Percentiles rank a stretch among this genome's conserved stretches.
These are phyloP conservation scores for Salarias fasciatus DNA, from an alignment of 2,797 vertebrate species.

Conservation along the genomic window DNA sequence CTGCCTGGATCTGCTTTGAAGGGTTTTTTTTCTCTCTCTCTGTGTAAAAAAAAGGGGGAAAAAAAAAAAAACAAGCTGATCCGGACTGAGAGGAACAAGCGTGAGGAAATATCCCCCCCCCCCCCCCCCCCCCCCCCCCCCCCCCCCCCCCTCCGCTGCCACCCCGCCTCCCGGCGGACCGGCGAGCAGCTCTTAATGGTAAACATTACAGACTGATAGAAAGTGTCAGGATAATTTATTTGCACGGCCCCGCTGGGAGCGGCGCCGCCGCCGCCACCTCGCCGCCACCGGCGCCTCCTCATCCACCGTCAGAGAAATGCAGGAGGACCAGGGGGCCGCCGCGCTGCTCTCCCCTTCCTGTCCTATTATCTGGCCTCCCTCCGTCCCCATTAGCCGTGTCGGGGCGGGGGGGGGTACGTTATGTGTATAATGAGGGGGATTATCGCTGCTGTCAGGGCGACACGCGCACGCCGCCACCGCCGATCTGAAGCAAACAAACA, in stretches of 20 bases:
- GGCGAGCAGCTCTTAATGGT: constrained; percentile 88
- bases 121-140: no score
- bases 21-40: constrained; percentile 64
- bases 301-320: constrained; percentile 64
- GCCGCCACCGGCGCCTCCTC: constrained; percentile 17
- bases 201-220: constrained; percentile 87
- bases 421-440: constrained; percentile 76
- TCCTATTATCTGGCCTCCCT: constrained; percentile 58
- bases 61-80: constrained; percentile 61
- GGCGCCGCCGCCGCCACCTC: constrained; percentile 56
- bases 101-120: no score
- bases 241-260: constrained; percentile 68
- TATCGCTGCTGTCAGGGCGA: constrained; percentile 69
- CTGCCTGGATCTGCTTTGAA: constrained; percentile 93
- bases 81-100: constrained; percentile 87
- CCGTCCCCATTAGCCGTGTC: constrained; percentile 71
- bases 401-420: constrained; percentile 57
- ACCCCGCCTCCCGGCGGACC: no score
- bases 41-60: constrained; percentile 65
- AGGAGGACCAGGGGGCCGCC: constrained; percentile 42
- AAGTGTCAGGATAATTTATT: constrained; percentile 81
- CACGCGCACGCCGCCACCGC: constrained; percentile 51
- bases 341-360: constrained; percentile 39
- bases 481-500: constrained; percentile 70
- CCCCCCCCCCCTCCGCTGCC: no score